These are phyloP conservation scores for Oligia latruncula DNA, from an alignment of 2,888 invertebrate species.

Conservation along the genomic window DNA sequence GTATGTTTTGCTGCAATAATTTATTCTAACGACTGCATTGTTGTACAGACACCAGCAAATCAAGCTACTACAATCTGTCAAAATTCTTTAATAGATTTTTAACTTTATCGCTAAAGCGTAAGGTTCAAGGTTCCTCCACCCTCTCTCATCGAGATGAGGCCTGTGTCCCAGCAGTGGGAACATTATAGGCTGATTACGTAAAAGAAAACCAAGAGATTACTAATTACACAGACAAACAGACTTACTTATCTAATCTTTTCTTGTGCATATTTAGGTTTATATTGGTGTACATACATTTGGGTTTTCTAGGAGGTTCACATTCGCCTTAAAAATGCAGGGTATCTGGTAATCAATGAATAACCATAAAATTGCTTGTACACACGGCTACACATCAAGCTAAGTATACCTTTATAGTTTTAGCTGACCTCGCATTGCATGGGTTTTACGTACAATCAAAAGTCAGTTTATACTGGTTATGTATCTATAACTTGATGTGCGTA, in stretches of 20 bases:
- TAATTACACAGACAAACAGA: not conserved
- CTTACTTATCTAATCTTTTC: not conserved
- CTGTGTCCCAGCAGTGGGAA: too few species aligned
- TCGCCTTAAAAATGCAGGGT: not conserved
- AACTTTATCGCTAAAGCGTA: too few species aligned
- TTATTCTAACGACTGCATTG: not conserved
- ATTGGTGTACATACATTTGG: not conserved
- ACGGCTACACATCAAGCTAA: too few species aligned
- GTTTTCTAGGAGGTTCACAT: not conserved
- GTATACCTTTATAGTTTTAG: too few species aligned
- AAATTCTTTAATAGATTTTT: too few species aligned
- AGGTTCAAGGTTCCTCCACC: too few species aligned
- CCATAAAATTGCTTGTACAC: not conserved
- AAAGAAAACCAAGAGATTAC: not conserved
- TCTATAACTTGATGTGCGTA: too few species aligned
- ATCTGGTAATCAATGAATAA: not conserved
- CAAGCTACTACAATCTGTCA: too few species aligned
- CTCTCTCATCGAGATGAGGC: too few species aligned
- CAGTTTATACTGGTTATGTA: too few species aligned
- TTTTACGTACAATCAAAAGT: too few species aligned
- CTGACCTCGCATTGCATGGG: too few species aligned
- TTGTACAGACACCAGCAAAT: not conserved
- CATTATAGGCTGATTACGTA: not conserved
- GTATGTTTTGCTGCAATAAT: not conserved
- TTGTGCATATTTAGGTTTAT: not conserved